These are phyloP conservation scores for Sceliomorpha sp. DNA, from an alignment of 2,888 invertebrate species.

Conservation along the genomic window DNA sequence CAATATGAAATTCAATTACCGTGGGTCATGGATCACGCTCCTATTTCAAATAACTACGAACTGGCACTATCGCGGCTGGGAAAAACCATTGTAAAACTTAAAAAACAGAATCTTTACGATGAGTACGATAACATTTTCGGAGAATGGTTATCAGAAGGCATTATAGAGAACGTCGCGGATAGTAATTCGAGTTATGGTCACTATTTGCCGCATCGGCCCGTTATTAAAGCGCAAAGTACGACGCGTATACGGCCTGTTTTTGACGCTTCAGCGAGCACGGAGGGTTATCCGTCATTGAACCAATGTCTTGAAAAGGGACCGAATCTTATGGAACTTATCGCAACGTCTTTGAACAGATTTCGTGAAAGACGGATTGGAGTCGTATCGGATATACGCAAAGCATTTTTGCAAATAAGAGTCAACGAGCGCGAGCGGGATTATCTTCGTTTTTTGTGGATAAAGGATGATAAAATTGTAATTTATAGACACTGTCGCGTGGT, in stretches of 20 bases:
- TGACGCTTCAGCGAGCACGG: conserved; percentile 60
- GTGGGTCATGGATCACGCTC: conserved; percentile 67
- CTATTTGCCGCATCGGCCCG: conserved; percentile 54
- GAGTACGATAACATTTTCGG: conserved; percentile 60
- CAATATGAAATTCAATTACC: conserved; percentile 69
- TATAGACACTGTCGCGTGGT: too few relatives aligned
- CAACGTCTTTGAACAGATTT: too few relatives aligned
- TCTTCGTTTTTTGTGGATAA: too few relatives aligned
- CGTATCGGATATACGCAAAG: too few relatives aligned
- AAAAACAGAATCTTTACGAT: conserved; percentile 47
- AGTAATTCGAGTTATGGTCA: too few relatives aligned
- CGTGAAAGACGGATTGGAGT: too few relatives aligned
- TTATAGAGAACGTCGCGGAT: too few relatives aligned
- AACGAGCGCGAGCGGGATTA: too few relatives aligned
- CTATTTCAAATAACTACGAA: conserved; percentile 58
- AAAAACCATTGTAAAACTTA: conserved; percentile 53
- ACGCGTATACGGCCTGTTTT: conserved; percentile 59
- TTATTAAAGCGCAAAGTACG: conserved; percentile 48
- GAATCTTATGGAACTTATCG: too few relatives aligned
- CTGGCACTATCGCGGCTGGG: conserved; percentile 60
- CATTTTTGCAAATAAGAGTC: too few relatives aligned
- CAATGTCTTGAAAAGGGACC: conserved; percentile 55
- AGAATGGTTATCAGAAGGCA: too few relatives aligned
- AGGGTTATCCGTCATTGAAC: conserved; percentile 59
- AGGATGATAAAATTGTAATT: too few relatives aligned